Percentiles rank a stretch among this genome's conserved stretches.
These are phyloP conservation scores for Epiblema foenella DNA, from an alignment of 2,888 invertebrate species.

Conservation along the genomic window DNA sequence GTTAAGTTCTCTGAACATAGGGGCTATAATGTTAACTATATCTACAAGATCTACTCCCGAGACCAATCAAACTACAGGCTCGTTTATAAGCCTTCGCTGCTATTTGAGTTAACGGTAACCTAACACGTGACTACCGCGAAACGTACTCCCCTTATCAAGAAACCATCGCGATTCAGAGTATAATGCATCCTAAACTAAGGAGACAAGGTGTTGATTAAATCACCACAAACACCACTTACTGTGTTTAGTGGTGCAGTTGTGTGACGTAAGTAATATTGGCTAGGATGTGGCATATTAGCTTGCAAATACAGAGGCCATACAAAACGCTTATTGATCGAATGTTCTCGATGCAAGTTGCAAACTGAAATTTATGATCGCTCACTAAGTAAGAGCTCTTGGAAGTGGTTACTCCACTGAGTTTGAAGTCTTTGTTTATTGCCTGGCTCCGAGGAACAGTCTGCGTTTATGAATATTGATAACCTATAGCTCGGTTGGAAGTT, in stretches of 20 bases:
- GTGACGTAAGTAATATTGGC: conserved; percentile 74
- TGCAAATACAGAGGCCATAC: conserved; percentile 83
- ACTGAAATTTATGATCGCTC: conserved; percentile 81
- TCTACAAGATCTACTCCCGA: too few species aligned
- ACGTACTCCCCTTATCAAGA: conserved; percentile 44
- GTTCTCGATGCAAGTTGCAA: conserved; percentile 80
- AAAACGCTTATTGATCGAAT: conserved; percentile 83
- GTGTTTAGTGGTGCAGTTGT: background rate
- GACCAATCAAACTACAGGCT: conserved; percentile 15
- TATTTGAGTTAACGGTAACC: conserved; percentile 67
- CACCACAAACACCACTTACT: conserved; percentile 34
- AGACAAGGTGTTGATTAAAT: conserved; percentile 49
- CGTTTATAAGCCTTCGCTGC: conserved; percentile 52
- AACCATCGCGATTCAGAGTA: conserved; percentile 37
- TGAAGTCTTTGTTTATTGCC: conserved; percentile 79
- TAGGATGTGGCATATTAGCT: conserved; percentile 79
- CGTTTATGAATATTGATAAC: conserved; percentile 82
- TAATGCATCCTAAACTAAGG: conserved; percentile 43
- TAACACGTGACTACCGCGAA: conserved; percentile 66
- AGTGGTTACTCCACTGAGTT: conserved; percentile 72
- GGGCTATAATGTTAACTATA: too few species aligned
- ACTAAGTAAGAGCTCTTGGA: conserved; percentile 72
- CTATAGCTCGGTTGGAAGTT: conserved; percentile 69
- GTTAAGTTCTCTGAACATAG: too few species aligned
- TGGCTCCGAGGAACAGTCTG: conserved; percentile 71